Base-by-base conservation (phyloP, 1,140 invertebrate species). In the Saccostrea echinata region DNA sequence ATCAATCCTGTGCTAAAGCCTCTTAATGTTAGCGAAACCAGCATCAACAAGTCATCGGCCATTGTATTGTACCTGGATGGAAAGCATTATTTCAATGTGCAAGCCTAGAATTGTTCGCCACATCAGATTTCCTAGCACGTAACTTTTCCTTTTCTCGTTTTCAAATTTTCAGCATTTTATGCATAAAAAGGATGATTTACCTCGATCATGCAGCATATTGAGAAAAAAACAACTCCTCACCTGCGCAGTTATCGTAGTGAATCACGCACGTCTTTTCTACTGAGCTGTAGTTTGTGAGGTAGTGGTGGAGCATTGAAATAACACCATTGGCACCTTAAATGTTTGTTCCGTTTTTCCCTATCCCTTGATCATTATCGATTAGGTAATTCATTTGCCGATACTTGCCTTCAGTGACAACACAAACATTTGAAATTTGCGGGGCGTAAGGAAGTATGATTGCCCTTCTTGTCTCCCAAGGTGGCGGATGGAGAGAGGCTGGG, bases 301-400 rank as follows among this genome's bases (percentile, higher is more conserved):
- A 84, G 52, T 84, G 43, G 24, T 84, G 82, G 6, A 84, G 51
- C 82, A 84, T 84, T n/a, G n/a, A 84, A 24, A 53, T 84, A 27
- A 84, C 82, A 51, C 82, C 82, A 84, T 84, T 84, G 8, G 82
- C 9, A 43, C 82, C 43, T 24, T 84, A 53, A 16, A 84, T 52
- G 11, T 21, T 51, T 24, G 82, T 24, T 24, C 82, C 82, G 33
- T 84, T 84, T 84, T 84, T 51, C 24, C 82, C 52, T 9, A 55
- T 84, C 4, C 33, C 21, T n/a, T 84, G 82, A 51, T 84, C 82
- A 13, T 84, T 51, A 27, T 84, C 43, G 6, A 52, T 52, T 2
- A 84, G 3, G 11, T 84, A 84, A 24, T 84, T 84, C 9, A 84
- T 13, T 53, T 84, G 43, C 3, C 6, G 13, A 24, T 43, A 55